Base-by-base conservation (phyloP, 2,888 invertebrate species). In the Lagria hirta region DNA sequence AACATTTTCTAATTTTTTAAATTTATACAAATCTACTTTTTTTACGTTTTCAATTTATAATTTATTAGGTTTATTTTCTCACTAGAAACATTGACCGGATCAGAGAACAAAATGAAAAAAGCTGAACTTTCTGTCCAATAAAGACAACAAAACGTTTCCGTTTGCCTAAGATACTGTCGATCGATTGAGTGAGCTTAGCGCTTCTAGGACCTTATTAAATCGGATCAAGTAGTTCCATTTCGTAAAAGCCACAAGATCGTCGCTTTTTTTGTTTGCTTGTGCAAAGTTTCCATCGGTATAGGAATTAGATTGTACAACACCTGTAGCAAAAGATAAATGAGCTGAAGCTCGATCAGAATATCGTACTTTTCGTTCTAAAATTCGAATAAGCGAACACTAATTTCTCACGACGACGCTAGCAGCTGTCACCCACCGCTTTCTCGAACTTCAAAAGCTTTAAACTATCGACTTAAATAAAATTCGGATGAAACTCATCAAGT, bases 391-490 rank as follows among this genome's bases (percentile, higher is more conserved):
- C 30, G 22, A 40, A 27, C 44, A 26, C 38, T 44, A 44, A 44
- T 44, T 44, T 33, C 44, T 44, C 38, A 44, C 44, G 38, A 44
- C 32, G 17, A 6, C 44, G 20, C 36, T 36, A 24, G 23, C 42
- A 37, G 38, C 38, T 48, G 47, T 48, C 43, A 43, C 36, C 37
- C n/a, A n/a, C 33, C 27, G 29, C 43, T 29, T 47, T 26, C 16
- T 43, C 13, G n/a, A 43, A 43, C 37, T 43, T 38, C 22, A 43
- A 47, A 37, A 43, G 43, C 41, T 43, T 18, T 29, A 41, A 45
- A 45, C 45, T 45, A 43, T 42, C 42, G 43, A 47, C 34, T 37
- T 38, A 32, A 45, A 43, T 37, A 47, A 44, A 44, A 44, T 38
- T 37, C 44, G 20, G 24, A 13, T 28, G 27, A 28, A 42, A 42